Conservation (phyloP, 2,888 invertebrate genomes). For the Mythimna albipuncta region DNA sequence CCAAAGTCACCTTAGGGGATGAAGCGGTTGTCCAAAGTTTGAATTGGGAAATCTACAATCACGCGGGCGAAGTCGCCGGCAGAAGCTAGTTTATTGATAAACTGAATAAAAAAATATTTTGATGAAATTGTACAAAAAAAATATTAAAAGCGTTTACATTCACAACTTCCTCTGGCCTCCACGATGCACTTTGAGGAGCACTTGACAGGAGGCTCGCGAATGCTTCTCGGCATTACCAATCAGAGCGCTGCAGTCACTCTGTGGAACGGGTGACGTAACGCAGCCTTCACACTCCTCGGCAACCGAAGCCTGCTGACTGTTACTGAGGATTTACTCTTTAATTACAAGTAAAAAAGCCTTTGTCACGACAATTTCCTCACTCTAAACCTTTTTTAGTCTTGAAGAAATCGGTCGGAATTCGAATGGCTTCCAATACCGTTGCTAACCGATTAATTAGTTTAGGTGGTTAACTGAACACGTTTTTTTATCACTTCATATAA, state of each 20-base stretch:
- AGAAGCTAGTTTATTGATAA: too few relatives aligned
- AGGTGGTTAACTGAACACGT: neutral
- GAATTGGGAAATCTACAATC: too few relatives aligned
- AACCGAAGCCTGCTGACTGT: conserved; percentile 47
- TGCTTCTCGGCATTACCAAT: conserved; percentile 79
- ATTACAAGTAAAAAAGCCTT: conserved; percentile 28
- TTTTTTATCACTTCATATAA: conserved; percentile 12
- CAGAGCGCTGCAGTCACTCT: conserved; percentile 84
- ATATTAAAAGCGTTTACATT: conserved; percentile 29
- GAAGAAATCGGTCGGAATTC: conserved; percentile 16
- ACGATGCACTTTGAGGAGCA: conserved; percentile 50
- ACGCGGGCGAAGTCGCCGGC: too few relatives aligned
- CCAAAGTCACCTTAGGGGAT: too few relatives aligned
- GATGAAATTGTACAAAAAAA: conserved; percentile 17
- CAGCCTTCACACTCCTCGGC: conserved; percentile 82
- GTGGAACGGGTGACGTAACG: conserved; percentile 86
- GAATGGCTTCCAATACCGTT: conserved; percentile 21
- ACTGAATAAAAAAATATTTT: too few relatives aligned
- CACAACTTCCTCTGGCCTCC: conserved; percentile 58
- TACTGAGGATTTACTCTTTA: conserved; percentile 37
- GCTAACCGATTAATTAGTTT: conserved; percentile 8
- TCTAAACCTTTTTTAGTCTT: conserved; percentile 10
- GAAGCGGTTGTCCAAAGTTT: too few relatives aligned
- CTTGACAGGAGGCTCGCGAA: conserved; percentile 57
- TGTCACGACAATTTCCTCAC: conserved; percentile 33